Base-by-base conservation (phyloP, 2,113 vertebrate species). In the Gymnorhina tibicen region DNA sequence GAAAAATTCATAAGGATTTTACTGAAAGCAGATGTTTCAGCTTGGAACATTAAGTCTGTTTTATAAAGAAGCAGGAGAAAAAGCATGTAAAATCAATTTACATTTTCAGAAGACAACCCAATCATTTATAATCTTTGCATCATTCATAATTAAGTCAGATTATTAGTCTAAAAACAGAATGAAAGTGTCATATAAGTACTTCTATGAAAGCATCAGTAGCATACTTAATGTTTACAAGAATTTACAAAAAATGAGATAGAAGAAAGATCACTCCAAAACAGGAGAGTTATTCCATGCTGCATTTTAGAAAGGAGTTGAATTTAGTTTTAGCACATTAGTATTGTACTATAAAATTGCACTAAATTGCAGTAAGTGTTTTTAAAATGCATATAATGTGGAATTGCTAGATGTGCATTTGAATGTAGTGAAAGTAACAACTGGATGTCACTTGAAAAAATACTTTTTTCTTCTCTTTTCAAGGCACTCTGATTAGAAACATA, bases 101-200 rank as follows among this genome's bases (percentile, higher is more conserved):
- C 58, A 58, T 93, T 93, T 93, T 89, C 77, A 79, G 74, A 91
- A 91, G 78, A 85, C 58, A 89, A 39, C 37, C 59, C 67, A 96
- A 91, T 91, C 62, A 94, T 91, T 93, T 93, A 73, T 83, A 82
- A 94, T 87, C 62, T 79, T 76, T 39, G 18, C 41, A 93, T 92
- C 66, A 66, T 69, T 95, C 49, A 82, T 89, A 97, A 94, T 95
- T 97, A 85, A 92, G 11, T 94, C 58, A 91, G 44, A 69, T 90
- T 91, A 94, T 82, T 89, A 94, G 62, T 76, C 85, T 93, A 89
- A 93, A 95, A 91, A 33, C 62, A 95, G 70, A 79, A 87, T 60
- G 37, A 67, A 94, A 94, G 14, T 69, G 60, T 86, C 58, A 22
- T 46, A 35, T 68, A 89, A 94, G 55, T 87, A 91, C 62, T 91